These are phyloP conservation scores for Empidonax alnorum DNA, from an alignment of 2,113 vertebrate species.

Conservation along the genomic window DNA sequence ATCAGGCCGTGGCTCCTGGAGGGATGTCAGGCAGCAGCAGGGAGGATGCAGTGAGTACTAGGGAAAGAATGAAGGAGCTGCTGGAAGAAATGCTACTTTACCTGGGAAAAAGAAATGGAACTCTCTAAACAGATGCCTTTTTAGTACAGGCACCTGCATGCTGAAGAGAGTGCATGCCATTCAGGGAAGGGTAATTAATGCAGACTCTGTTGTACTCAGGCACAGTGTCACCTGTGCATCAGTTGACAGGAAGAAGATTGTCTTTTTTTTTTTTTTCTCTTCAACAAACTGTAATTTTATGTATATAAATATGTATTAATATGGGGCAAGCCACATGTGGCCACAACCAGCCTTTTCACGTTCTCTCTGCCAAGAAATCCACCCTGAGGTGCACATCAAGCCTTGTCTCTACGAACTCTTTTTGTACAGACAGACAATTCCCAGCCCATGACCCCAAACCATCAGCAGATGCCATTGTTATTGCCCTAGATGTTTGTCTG, in stretches of 20 bases:
- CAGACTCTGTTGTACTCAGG: neutral
- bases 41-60: neutral
- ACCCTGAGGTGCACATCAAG: neutral
- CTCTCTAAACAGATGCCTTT: neutral
- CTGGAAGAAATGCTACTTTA: neutral
- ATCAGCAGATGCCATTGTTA: neutral
- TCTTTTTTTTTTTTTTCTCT: neutral
- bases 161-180: neutral
- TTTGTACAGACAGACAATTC: neutral
- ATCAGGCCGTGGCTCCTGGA: neutral
- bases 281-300: neutral
- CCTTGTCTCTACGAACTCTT: neutral
- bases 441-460: neutral
- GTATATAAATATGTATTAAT: neutral
- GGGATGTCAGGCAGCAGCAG: neutral
- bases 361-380: neutral
- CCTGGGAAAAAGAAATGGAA: neutral
- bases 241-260: neutral
- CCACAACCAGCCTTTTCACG: neutral
- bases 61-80: neutral
- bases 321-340: neutral
- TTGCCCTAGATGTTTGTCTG: neutral
- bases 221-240: neutral
- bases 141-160: neutral
- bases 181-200: neutral